Conservation (phyloP, 2,888 invertebrate species). For the Tinea trinotella region DNA sequence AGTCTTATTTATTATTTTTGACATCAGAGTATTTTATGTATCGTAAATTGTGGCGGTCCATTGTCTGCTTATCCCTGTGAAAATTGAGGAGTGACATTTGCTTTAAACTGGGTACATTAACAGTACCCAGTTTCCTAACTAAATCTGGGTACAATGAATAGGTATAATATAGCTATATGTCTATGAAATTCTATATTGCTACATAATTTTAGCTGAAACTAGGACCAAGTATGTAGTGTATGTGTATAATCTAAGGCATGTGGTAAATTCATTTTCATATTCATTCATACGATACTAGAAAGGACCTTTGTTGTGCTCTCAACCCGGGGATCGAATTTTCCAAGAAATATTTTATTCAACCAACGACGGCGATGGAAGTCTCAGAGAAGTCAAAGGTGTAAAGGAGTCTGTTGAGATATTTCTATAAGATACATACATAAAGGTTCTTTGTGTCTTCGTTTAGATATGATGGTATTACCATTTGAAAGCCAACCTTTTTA, state of each 20-base stretch:
- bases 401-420: constrained; percentile 35
- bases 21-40: no score
- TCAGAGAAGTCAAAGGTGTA: constrained; percentile 17
- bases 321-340: constrained; percentile 23
- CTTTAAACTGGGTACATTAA: no score
- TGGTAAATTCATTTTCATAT: constrained; percentile 31
- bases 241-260: not conserved
- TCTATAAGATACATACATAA: constrained; percentile 39
- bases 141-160: no score
- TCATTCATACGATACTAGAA: constrained; percentile 33
- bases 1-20: no score
- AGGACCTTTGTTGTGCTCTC: constrained; percentile 38
- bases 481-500: constrained; percentile 30
- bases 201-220: no score
- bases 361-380: not conserved
- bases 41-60: no score
- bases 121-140: no score
- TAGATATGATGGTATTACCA: constrained; percentile 45
- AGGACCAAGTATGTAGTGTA: not conserved
- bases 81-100: no score
- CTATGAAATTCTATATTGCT: no score
- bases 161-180: no score
- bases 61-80: no score
- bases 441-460: constrained; percentile 40
- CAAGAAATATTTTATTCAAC: constrained; percentile 20